These are phyloP conservation scores for Brachypalpus laphriformis DNA, from an alignment of 2,888 invertebrate species.

Conservation along the genomic window DNA sequence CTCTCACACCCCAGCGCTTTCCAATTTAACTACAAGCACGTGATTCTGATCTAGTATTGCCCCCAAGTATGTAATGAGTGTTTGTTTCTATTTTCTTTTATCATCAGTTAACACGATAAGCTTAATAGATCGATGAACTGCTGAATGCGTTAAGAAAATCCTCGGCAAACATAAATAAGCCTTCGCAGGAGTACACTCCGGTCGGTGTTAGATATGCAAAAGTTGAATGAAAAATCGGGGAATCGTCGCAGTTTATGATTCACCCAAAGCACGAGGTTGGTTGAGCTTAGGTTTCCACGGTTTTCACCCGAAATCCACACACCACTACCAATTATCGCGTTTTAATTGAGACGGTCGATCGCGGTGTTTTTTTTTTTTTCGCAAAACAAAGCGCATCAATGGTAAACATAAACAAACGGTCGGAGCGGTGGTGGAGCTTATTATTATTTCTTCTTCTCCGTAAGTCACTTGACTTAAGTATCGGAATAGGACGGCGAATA, in stretches of 20 bases:
- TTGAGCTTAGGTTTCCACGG: background rate
- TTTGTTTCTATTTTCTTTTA: background rate
- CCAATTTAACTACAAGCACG: slow-evolving; percentile 53
- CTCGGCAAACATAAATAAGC: slow-evolving; percentile 21
- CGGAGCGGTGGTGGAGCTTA: slow-evolving; percentile 50
- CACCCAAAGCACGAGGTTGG: slow-evolving; percentile 2
- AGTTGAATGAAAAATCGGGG: background rate
- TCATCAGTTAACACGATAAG: slow-evolving; percentile 55
- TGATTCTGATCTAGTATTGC: slow-evolving; percentile 49
- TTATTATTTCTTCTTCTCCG: slow-evolving; percentile 34
- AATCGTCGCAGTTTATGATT: background rate
- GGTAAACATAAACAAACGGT: slow-evolving; percentile 71
- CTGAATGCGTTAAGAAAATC: background rate
- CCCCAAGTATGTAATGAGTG: slow-evolving; percentile 12
- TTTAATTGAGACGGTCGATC: slow-evolving; percentile 21
- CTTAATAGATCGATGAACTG: slow-evolving; percentile 64
- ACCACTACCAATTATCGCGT: slow-evolving; percentile 10
- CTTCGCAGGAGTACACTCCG: background rate
- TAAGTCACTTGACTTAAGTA: slow-evolving; percentile 69
- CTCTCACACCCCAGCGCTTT: background rate
- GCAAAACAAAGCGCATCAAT: slow-evolving; percentile 57
- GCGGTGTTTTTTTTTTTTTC: slow-evolving; percentile 15
- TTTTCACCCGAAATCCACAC: background rate
- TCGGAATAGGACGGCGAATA: slow-evolving; percentile 62
- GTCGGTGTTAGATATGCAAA: background rate